These are phyloP conservation scores for Drosophila sproati DNA, from an alignment of 1,140 invertebrate species.

Conservation along the genomic window DNA sequence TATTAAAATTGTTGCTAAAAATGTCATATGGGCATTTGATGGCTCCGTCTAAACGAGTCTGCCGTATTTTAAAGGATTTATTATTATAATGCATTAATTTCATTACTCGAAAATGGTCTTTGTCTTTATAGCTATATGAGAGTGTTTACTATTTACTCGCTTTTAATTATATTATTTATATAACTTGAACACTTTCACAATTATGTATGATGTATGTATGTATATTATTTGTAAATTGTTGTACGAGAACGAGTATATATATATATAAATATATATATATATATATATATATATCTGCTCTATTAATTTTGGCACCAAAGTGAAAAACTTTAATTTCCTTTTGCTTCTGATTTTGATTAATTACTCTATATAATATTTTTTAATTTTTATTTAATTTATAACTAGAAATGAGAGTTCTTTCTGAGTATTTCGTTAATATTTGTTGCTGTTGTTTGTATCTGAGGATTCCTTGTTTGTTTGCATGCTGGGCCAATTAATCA, in stretches of 20 bases:
- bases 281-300: constrained; percentile 8
- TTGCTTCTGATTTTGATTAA: constrained; percentile 54
- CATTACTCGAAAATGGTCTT: constrained; percentile 40
- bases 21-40: constrained; percentile 39
- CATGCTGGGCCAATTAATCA: constrained; percentile 43
- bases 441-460: constrained; percentile 10
- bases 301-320: constrained; percentile 70
- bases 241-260: constrained; percentile 20
- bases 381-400: constrained; percentile 49
- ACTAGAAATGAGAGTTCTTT: constrained; percentile 40
- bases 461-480: constrained; percentile 14
- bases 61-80: constrained; percentile 58
- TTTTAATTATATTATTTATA: constrained; percentile 27
- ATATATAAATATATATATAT: constrained; percentile 8
- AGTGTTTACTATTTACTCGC: constrained; percentile 21
- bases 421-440: constrained; percentile 20
- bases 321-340: constrained; percentile 51
- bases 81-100: constrained; percentile 30
- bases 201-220: constrained; percentile 41
- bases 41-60: constrained; percentile 18
- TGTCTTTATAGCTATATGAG: constrained; percentile 50
- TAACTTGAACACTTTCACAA: constrained; percentile 54
- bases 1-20: constrained; percentile 83
- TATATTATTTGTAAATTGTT: constrained; percentile 50
- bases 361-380: constrained; percentile 48